These are phyloP conservation scores for Amazonetta brasiliensis DNA, from an alignment of 2,797 vertebrate genomes.

Conservation along the genomic window DNA sequence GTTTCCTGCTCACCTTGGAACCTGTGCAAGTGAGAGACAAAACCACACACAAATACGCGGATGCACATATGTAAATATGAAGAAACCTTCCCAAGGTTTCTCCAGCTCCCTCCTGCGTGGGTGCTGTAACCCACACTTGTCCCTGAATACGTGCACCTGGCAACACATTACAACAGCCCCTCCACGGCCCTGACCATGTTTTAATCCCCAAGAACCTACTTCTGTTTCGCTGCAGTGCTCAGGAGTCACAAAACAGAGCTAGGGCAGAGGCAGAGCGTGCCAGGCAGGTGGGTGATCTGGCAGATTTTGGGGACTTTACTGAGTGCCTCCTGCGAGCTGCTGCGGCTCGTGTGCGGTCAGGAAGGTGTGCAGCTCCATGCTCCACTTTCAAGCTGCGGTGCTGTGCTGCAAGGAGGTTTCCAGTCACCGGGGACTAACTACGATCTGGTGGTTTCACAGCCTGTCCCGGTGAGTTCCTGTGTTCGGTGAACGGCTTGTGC, in stretches of 20 bases:
- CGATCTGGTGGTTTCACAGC: constrained; percentile 77
- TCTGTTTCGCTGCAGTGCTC: neutral
- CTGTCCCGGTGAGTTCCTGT: constrained; percentile 91
- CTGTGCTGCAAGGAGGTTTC: constrained; percentile 4
- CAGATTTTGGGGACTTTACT: neutral
- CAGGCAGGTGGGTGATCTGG: neutral
- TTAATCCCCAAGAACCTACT: neutral
- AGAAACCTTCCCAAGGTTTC: neutral
- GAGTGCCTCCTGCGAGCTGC: neutral
- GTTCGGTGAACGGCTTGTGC: constrained; percentile 88
- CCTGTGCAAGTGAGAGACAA: neutral
- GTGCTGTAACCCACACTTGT: neutral
- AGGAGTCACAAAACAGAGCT: neutral
- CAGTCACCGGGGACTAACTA: neutral
- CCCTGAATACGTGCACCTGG: neutral
- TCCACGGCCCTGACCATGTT: neutral
- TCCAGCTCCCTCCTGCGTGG: neutral
- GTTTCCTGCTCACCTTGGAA: constrained; percentile 8
- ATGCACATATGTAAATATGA: neutral
- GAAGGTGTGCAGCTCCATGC: neutral
- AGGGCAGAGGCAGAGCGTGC: rapidly evolving
- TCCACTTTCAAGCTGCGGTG: neutral
- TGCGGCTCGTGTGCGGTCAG: neutral
- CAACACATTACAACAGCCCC: neutral
- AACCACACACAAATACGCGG: neutral